phyloP scores from a whole-genome alignment of 2,888 invertebrate genomes.

The Parascotia fuliginaria region DNA sequence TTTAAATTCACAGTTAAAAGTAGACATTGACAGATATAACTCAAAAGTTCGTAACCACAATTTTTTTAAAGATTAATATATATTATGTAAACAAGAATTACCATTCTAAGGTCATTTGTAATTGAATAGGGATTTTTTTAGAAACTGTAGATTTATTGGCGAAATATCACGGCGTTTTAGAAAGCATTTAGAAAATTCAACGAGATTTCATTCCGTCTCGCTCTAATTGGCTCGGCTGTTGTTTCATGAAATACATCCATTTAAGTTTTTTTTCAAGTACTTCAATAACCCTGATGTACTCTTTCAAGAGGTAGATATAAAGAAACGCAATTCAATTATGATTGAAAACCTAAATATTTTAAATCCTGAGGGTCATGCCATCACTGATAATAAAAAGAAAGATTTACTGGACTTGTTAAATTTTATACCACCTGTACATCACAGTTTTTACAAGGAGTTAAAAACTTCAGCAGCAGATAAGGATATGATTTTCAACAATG shows the following conservation, averaged over 20 bases:
- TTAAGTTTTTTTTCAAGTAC: slow-evolving; percentile 11
- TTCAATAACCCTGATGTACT: slow-evolving; percentile 10
- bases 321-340: slow-evolving; percentile 6
- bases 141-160: too few species aligned
- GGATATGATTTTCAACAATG: background rate
- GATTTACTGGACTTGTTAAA: slow-evolving; percentile 14
- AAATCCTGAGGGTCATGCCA: slow-evolving; percentile 5
- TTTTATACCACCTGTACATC: slow-evolving; percentile 17
- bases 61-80: too few species aligned
- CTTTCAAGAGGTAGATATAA: slow-evolving; percentile 10
- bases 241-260: slow-evolving; percentile 12
- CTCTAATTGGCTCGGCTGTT: too few species aligned
- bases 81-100: too few species aligned
- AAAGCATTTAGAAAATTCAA: too few species aligned
- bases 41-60: too few species aligned
- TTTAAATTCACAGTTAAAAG: too few species aligned
- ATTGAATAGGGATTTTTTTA: too few species aligned
- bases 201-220: too few species aligned
- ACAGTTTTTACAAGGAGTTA: slow-evolving; percentile 5
- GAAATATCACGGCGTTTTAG: too few species aligned
- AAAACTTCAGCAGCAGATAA: background rate
- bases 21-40: too few species aligned
- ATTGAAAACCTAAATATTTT: slow-evolving; percentile 8
- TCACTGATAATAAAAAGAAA: slow-evolving; percentile 16
- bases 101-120: too few species aligned